phyloP scores from a whole-genome alignment of 2,113 vertebrate genomes.

The Nycticebus coucang region DNA sequence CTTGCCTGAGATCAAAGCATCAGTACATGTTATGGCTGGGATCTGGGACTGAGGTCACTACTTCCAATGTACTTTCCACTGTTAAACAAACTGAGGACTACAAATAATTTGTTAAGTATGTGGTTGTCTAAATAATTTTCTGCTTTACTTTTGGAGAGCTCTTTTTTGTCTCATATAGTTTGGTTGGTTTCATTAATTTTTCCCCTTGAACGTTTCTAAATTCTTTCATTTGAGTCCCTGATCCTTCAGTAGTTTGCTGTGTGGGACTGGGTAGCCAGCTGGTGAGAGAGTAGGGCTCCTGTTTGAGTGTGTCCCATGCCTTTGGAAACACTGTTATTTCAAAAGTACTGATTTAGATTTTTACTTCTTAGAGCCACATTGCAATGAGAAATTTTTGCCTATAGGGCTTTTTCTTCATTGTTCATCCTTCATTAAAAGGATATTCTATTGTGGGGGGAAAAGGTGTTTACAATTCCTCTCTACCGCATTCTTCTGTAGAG shows the following conservation, averaged over 20 bases:
- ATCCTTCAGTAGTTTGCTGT: not conserved
- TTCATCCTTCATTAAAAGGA: not conserved
- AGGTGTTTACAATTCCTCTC: not conserved
- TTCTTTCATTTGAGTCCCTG: not conserved
- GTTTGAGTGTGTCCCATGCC: not conserved
- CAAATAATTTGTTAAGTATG: slow-evolving; percentile 24
- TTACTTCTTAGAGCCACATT: not conserved
- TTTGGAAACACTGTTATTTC: not conserved
- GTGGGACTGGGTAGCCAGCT: not conserved
- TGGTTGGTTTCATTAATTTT: slow-evolving; percentile 17
- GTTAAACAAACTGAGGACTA: not conserved
- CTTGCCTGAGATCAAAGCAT: not conserved
- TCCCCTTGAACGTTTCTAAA: not conserved
- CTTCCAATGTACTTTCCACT: not conserved
- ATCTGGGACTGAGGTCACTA: not conserved
- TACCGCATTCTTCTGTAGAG: not conserved
- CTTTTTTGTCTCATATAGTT: not conserved
- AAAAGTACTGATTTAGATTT: not conserved
- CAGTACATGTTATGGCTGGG: not conserved
- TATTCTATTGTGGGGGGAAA: not conserved
- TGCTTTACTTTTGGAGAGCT: slow-evolving; percentile 49
- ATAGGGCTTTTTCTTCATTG: not conserved
- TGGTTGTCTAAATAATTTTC: slow-evolving; percentile 61
- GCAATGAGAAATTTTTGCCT: not conserved
- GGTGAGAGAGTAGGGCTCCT: not conserved